phyloP scores from a whole-genome alignment of 2,113 vertebrate species.

The Nibea albiflora region DNA sequence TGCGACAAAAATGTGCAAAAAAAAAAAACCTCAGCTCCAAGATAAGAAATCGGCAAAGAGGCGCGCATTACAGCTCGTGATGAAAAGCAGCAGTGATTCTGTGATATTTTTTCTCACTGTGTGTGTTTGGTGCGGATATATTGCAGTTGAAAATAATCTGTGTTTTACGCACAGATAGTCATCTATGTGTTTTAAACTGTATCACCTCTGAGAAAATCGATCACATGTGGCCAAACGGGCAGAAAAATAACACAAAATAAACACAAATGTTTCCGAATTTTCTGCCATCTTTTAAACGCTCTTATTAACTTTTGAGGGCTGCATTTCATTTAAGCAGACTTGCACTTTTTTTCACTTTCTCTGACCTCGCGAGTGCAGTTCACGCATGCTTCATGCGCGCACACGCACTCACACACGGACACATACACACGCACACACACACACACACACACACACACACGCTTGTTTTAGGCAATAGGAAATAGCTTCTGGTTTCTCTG shows the following conservation, averaged over 20 bases:
- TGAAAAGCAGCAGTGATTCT: constrained; percentile 18
- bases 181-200: neutral
- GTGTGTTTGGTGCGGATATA: neutral
- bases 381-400: neutral
- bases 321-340: constrained; percentile 34
- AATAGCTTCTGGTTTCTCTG: constrained; percentile 31
- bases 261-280: neutral
- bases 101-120: neutral
- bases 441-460: neutral
- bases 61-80: constrained; percentile 16
- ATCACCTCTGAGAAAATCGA: neutral
- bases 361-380: neutral
- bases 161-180: neutral
- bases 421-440: neutral
- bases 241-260: constrained; percentile 1
- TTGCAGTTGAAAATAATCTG: neutral
- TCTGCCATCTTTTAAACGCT: neutral
- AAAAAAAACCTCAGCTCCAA: constrained; percentile 71
- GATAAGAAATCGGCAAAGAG: constrained; percentile 60
- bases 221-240: neutral
- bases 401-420: neutral
- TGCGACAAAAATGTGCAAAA: constrained; percentile 75
- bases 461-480: constrained; percentile 19
- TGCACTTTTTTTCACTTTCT: constrained; percentile 31
- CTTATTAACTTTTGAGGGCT: neutral